Conservation (phyloP, 2,113 vertebrate species). For the Marmota flaviventris region DNA sequence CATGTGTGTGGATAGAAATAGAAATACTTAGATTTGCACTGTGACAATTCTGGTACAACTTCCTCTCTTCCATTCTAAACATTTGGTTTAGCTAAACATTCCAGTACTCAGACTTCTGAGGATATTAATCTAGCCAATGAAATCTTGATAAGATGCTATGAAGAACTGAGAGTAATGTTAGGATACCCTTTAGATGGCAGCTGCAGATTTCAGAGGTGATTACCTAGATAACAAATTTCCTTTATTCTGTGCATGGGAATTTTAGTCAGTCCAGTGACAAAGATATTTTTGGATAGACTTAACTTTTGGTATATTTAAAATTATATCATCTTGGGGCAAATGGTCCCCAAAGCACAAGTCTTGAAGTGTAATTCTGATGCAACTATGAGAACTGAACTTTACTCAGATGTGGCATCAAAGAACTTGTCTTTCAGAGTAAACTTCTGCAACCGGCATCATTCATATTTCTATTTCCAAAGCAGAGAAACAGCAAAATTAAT, state of each 20-base stretch:
- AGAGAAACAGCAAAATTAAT: conserved; percentile 52
- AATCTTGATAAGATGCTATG: not conserved
- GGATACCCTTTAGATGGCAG: not conserved
- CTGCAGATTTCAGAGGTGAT: not conserved
- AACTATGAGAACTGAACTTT: not conserved
- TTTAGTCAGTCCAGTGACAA: not conserved
- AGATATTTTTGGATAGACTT: conserved; percentile 17
- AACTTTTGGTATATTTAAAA: conserved; percentile 50
- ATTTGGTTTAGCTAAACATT: conserved; percentile 7
- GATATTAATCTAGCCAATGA: not conserved
- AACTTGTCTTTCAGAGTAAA: not conserved
- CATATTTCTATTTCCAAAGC: conserved; percentile 53
- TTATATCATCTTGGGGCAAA: conserved; percentile 23
- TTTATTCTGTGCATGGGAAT: not conserved
- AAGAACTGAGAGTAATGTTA: not conserved
- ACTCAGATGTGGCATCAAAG: not conserved
- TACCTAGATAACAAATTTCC: not conserved
- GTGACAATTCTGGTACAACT: not conserved
- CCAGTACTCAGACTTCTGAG: not conserved
- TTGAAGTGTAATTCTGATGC: not conserved
- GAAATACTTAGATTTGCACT: conserved; percentile 4
- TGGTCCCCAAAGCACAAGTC: not conserved
- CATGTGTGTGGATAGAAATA: not conserved
- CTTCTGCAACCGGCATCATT: not conserved
- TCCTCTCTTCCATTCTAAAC: not conserved